Conservation (phyloP, 1,140 invertebrate species). For the Panagrolaimus sp. region DNA sequence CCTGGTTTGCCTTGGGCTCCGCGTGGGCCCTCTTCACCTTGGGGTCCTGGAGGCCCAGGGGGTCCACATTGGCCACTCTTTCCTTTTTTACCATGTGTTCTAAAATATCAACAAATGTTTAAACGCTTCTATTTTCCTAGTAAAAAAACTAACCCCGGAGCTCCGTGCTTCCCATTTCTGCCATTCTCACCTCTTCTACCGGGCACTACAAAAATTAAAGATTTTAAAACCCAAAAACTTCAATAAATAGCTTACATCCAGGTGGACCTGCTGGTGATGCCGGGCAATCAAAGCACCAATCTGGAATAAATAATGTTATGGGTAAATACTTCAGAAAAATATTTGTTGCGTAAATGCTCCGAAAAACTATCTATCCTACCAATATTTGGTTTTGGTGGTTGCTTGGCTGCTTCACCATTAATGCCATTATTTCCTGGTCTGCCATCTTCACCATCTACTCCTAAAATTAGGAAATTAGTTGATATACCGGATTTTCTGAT, state of each 20-base stretch:
- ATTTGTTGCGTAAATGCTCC: too few species aligned
- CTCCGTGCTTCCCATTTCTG: background rate
- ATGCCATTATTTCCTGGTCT: background rate
- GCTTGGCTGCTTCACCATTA: background rate
- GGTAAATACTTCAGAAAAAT: too few species aligned
- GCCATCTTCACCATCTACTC: background rate
- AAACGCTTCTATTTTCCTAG: too few species aligned
- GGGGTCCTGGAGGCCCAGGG: background rate
- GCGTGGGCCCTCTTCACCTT: background rate
- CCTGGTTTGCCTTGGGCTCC: background rate
- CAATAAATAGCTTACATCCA: too few species aligned
- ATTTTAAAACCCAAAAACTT: too few species aligned
- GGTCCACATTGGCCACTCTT: background rate
- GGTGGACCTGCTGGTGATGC: background rate
- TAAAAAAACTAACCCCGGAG: too few species aligned
- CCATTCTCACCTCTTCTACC: conserved; percentile 1
- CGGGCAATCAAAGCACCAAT: conserved; percentile 14
- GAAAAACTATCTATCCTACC: too few species aligned
- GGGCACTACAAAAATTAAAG: too few species aligned
- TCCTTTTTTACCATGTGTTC: background rate
- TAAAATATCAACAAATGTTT: too few species aligned
- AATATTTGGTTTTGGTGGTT: conserved; percentile 7
- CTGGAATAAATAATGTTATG: too few species aligned
- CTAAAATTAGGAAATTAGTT: too few species aligned
- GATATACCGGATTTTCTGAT: too few species aligned